Evolutionary conservation across 2,888 invertebrate genomes (phyloP), one percentile per base, ranked within the genome.

Genomic region (Dynastes tityus): DNA sequence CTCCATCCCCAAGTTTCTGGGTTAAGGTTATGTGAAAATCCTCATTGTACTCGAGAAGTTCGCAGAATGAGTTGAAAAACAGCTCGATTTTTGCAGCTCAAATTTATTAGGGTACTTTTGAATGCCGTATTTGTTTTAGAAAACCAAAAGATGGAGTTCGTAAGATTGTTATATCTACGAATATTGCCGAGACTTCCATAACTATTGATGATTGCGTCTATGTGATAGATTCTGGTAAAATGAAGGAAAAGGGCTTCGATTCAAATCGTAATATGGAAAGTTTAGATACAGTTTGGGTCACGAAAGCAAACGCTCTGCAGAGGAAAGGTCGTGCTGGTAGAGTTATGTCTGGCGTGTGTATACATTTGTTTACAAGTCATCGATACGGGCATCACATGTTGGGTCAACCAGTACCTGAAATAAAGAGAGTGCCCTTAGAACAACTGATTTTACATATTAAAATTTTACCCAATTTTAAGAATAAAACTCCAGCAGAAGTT

Each of bases 191-290:
- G 90, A 98, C 98, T 0, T 97, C 97, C 0, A 93, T 98, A 6
- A 98, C 98, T 5, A 97, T 98, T 80, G 96, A 98, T 85, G 98
- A 98, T 89, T 97, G 98, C 83, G 96, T 97, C 0, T 98, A 95
- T 87, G 98, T 98, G 0, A 92, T 98, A 63, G 98, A 98, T 87
- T 94, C 94, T 76, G 98, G 98, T 0, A 92, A 95, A 88, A 97
- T 97, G 94, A 97, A 97, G 89, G 97, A 97, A 88, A 97, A 96
- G 86, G 91, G 91, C 82, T 96, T 94, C 86, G 94, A 95, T 85
- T 92, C 95, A 0, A 95, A 95, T 86, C 93, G 94, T 80, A 96
- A 96, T 85, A 96, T 96, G 95, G 95, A 95, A 83, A 95, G 95
- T 68, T 88, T 98, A 32, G 96, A 96, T 83, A 91, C 95, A 0